Evolutionary conservation across 1,140 invertebrate species (phyloP), one percentile per base, ranked within the genome.

Genomic region (Brachionus angularis): DNA sequence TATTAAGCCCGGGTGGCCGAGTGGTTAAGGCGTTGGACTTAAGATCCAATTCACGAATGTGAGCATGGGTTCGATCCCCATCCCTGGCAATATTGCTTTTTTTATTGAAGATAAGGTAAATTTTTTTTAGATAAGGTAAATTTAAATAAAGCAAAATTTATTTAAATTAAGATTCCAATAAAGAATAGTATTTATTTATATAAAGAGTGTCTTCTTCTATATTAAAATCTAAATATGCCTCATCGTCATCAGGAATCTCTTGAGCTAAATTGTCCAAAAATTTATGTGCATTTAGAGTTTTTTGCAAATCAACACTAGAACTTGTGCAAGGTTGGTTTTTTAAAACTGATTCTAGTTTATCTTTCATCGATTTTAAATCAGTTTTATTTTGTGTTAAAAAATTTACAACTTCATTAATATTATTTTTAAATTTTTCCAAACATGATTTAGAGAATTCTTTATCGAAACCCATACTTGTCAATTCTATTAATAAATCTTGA

Each of bases 181-280:
- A 47, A 21, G 62, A 67, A 46, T 67, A 31, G 36, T 67, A 67
- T 50, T 50, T 46, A 29, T 67, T 67, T 8, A 67, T 67, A 10
- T 34, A 67, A 31, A 33, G 33, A 10, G 47, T 47, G 29, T 67
- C 62, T 10, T 67, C 62, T 25, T 50, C 47, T 5, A 34, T 27
- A 36, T 67, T 50, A 2, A 67, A 36, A 21, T 67, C 62, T 16
- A 67, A 50, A 67, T 67, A 67, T 3, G 62, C 62, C 8, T 67
- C 62, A 14, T 67, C 62, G 12, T 67, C 62, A 33, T 67, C 62
- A 21, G 62, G 42, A 7, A 67, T 31, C 14, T 67, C 62, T 12
- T 33, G 12, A 2, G 27, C 42, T 10, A 67, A n/a, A 23, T 36
- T 27, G 18, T 25, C 23, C 12, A 67, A 18, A 3, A 67, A 8